Evolutionary conservation across 2,888 invertebrate species (phyloP).

Genomic region (Stenchaetothrips biformis): DNA sequence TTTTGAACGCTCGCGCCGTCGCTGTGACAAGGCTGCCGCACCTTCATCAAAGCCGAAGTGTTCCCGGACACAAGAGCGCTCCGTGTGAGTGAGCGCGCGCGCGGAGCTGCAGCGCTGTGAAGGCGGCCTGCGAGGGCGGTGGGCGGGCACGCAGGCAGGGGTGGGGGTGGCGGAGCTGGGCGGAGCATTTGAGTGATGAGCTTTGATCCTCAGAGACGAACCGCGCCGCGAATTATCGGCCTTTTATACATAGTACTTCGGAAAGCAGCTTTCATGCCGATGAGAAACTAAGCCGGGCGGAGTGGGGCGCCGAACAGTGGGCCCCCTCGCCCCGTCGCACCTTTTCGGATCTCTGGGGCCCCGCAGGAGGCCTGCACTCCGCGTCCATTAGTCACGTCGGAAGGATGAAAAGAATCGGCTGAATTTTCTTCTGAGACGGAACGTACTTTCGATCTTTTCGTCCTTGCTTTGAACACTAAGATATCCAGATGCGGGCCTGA

Average conservation of each 20-base stretch:
- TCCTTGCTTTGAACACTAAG: background rate
- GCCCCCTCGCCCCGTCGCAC: background rate
- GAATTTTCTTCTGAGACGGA: background rate
- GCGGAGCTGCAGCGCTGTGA: too few relatives aligned
- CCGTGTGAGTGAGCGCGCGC: too few relatives aligned
- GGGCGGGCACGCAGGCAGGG: background rate
- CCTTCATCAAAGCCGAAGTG: background rate
- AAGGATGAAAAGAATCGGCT: background rate
- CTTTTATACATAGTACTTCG: constrained; percentile 19
- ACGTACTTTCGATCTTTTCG: too few relatives aligned
- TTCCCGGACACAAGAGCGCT: background rate
- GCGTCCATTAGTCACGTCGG: background rate
- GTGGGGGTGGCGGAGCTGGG: background rate
- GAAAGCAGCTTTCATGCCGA: constrained; percentile 17
- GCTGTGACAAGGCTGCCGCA: background rate
- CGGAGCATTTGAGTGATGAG: constrained; percentile 18
- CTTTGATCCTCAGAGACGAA: constrained; percentile 16
- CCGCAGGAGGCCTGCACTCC: background rate
- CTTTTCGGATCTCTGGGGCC: background rate
- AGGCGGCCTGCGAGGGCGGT: background rate
- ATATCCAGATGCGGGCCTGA: too few relatives aligned
- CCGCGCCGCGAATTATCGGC: constrained; percentile 7
- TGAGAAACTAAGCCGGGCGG: constrained; percentile 11
- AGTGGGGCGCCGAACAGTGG: background rate
- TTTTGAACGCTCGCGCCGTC: background rate